phyloP scores from a whole-genome alignment of 92 coral and sea anemone species.

The Zoanthus solanderi region DNA sequence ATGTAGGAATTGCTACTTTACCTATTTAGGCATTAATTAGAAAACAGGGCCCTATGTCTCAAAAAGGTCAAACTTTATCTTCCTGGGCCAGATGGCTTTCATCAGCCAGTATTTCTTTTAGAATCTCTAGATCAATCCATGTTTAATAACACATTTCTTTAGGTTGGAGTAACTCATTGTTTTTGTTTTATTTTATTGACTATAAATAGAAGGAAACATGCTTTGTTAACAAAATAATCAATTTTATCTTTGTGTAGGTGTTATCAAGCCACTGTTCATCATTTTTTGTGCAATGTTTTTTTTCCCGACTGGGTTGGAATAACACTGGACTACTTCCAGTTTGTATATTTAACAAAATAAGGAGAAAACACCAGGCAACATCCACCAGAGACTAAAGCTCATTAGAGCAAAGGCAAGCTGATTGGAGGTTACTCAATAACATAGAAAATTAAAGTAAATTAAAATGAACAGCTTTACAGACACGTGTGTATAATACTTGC shows the following conservation, averaged over 20 bases:
- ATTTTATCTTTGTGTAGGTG: neutral
- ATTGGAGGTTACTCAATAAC: neutral
- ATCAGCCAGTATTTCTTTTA: neutral
- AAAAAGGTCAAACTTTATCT: neutral
- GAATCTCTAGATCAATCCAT: neutral
- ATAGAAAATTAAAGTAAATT: neutral
- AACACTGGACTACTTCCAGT: neutral
- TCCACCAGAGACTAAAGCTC: neutral
- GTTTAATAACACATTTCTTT: too few relatives aligned
- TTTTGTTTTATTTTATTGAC: neutral
- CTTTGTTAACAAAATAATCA: too few relatives aligned
- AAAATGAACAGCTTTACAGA: too few relatives aligned
- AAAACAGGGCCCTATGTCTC: too few relatives aligned
- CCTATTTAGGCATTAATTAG: neutral
- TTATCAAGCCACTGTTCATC: neutral
- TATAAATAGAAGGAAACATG: too few relatives aligned
- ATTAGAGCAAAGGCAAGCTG: slow-evolving; percentile 3
- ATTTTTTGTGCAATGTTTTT: neutral
- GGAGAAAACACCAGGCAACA: neutral
- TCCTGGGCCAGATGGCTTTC: neutral
- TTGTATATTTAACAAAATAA: neutral
- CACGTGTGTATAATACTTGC: too few relatives aligned
- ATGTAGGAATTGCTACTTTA: neutral
- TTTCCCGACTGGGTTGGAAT: neutral
- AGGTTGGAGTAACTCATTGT: neutral